Conservation (phyloP, 2,888 invertebrate genomes). For the Aphodius sticticus region DNA sequence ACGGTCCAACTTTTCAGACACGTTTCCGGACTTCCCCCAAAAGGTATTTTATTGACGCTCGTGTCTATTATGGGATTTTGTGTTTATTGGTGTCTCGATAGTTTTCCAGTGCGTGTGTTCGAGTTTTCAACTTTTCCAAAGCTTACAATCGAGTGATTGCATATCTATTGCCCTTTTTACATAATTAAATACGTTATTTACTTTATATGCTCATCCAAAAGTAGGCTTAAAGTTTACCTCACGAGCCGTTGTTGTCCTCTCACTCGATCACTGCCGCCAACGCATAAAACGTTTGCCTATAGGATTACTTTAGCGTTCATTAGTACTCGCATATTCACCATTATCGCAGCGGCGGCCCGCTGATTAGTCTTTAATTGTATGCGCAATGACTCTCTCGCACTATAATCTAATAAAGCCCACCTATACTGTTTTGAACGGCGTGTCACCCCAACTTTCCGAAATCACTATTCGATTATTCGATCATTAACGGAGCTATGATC, state of each 20-base stretch:
- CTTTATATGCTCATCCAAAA: too few relatives aligned
- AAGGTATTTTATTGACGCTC: not conserved
- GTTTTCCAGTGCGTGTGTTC: not conserved
- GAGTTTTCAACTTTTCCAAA: not conserved
- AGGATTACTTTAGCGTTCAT: slow-evolving; percentile 17
- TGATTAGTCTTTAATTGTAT: slow-evolving; percentile 26
- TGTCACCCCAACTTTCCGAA: slow-evolving; percentile 16
- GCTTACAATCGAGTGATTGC: not conserved
- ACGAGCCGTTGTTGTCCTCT: too few relatives aligned
- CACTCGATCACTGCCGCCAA: too few relatives aligned
- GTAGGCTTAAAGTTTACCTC: too few relatives aligned
- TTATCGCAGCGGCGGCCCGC: slow-evolving; percentile 15
- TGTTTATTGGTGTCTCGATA: not conserved
- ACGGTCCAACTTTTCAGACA: not conserved
- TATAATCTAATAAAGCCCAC: slow-evolving; percentile 21
- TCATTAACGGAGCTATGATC: not conserved
- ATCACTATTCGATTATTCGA: not conserved
- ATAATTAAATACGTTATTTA: too few relatives aligned
- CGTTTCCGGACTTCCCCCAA: not conserved
- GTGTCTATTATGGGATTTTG: not conserved
- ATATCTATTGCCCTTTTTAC: not conserved
- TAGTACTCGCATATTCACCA: slow-evolving; percentile 20
- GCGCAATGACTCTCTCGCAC: slow-evolving; percentile 23
- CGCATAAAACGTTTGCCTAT: not conserved
- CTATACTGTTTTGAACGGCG: slow-evolving; percentile 23